Conservation (phyloP, 2,888 invertebrate species). For the Oxycera nigricornis region DNA sequence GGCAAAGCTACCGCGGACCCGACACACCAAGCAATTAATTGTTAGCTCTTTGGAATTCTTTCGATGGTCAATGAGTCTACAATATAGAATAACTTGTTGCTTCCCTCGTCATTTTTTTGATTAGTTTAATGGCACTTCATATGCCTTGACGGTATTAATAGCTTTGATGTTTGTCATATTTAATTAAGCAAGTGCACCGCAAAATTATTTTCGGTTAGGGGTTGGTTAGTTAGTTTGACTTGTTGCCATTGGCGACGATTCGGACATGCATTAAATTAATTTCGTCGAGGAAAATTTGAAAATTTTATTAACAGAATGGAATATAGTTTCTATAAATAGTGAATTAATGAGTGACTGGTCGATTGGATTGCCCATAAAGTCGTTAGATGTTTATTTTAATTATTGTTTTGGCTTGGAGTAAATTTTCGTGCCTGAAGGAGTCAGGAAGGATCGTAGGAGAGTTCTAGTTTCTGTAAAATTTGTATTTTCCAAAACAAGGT, state of each 20-base stretch:
- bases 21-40: background rate
- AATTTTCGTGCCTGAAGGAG: no score
- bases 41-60: background rate
- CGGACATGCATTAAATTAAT: background rate
- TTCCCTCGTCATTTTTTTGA: background rate
- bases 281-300: background rate
- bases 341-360: no score
- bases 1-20: background rate
- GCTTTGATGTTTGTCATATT: conserved; percentile 21
- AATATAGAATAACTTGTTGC: background rate
- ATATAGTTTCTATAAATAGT: background rate
- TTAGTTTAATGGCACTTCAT: background rate
- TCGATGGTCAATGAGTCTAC: background rate
- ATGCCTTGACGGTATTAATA: background rate
- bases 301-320: background rate
- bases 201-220: background rate
- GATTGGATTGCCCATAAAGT: no score
- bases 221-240: background rate
- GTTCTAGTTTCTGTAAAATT: no score
- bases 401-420: no score
- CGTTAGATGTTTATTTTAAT: no score
- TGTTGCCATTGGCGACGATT: background rate
- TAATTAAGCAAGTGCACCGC: conserved; percentile 1
- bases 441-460: no score
- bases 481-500: no score